Evolutionary conservation across 1,140 invertebrate genomes (phyloP), one percentile per base, ranked within the genome.

Genomic region (Philotrypesis tridentata): DNA sequence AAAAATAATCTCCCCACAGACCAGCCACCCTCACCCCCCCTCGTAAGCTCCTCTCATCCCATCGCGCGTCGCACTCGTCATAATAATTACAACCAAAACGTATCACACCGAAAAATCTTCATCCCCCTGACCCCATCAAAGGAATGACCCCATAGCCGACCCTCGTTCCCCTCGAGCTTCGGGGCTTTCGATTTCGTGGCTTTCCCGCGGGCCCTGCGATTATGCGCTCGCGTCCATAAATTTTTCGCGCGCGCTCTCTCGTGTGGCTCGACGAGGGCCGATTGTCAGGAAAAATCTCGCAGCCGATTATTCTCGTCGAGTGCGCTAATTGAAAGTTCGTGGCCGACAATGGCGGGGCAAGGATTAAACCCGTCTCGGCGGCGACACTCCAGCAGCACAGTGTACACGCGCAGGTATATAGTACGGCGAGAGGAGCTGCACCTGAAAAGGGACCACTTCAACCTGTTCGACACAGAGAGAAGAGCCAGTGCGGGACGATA

Each of bases 311-410:
- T 65, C 31, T 55, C 40, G 40, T 37, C 33, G 61, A 67, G 29
- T 77, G 61, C 33, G 33, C 23, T 77, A 65, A 77, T 63, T 77
- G 48, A 43, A 43, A 43, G 60, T 77, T 43, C 74, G 74, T 77
- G 74, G 74, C 61, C 61, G 61, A 8, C 61, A 43, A 43, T 14
- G 8, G n/a, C 9, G 37, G n/a, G 23, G 29, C 17, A 5, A 29
- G 74, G 74, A 77, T 77, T 77, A 77, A n/a, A 55, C 2, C 33
- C 29, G 33, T 43, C 74, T 67, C 61, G 74, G 60, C 61, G 61
- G 7, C 60, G 37, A 14, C 55, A 6, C 6, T 5, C 48, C n/a
- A n/a, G n/a, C n/a, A n/a, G n/a, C n/a, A n/a, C n/a, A n/a, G n/a
- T n/a, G 3, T 55, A 14, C 1, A 14, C 1, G 40, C 12, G 12